A percentile compares a stretch with the other conserved stretches of the same genome.
Evolutionary conservation across 2,888 invertebrate genomes (phyloP).

Genomic region (Leptinotarsa haldemani): DNA sequence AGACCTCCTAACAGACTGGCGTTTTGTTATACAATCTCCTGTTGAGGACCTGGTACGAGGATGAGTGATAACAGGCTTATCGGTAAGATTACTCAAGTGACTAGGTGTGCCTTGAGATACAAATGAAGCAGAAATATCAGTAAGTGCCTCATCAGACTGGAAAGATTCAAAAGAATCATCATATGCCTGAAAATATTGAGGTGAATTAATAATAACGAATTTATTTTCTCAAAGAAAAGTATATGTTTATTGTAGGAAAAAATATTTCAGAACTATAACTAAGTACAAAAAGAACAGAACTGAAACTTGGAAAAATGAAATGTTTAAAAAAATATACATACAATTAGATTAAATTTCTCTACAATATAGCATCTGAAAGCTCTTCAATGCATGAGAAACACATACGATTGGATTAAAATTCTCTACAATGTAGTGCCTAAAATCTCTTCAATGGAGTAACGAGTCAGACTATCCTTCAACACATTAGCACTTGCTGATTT

Average conservation of each 20-base stretch:
- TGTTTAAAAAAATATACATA: no score
- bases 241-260: no score
- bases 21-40: constrained; percentile 14
- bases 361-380: no score
- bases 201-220: no score
- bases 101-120: constrained; percentile 27
- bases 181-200: background rate
- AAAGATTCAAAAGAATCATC: constrained; percentile 22
- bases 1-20: constrained; percentile 21
- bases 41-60: constrained; percentile 26
- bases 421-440: no score
- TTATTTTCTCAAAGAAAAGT: no score
- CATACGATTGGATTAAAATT: no score
- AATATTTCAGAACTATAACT: background rate
- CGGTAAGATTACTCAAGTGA: constrained; percentile 28
- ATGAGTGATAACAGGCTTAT: constrained; percentile 35
- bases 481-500: no score
- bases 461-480: no score
- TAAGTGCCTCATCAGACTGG: constrained; percentile 23
- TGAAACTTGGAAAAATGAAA: background rate
- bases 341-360: no score
- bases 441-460: no score
- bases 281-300: background rate
- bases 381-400: no score
- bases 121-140: constrained; percentile 18